Percentiles rank a stretch among this genome's conserved stretches.
Evolutionary conservation across 2,797 vertebrate species (phyloP).

Genomic region (Cygnus olor): DNA sequence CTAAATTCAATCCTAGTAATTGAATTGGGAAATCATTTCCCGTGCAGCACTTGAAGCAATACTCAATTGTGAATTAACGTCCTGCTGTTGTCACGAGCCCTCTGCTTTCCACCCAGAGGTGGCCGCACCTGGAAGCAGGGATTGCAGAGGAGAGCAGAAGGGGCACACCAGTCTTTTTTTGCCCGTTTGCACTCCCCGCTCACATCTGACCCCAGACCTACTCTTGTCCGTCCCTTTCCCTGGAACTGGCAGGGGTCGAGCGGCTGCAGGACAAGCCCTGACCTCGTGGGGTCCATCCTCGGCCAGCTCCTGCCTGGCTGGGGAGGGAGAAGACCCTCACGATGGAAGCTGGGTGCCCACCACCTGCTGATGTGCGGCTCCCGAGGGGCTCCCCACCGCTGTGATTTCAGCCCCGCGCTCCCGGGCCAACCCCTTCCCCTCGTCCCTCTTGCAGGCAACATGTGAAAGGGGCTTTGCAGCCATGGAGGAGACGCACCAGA

Average conservation of each 20-base stretch:
- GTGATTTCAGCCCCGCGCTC: accelerated
- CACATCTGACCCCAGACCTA: not conserved
- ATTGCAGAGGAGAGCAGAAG: not conserved
- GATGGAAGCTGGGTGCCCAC: not conserved
- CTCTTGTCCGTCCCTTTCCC: not conserved
- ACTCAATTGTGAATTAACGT: not conserved
- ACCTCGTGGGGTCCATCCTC: not conserved
- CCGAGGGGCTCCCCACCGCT: accelerated
- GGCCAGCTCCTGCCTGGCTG: not conserved
- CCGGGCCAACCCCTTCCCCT: not conserved
- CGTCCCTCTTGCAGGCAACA: constrained; percentile 84
- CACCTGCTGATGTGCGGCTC: accelerated
- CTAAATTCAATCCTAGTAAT: not conserved
- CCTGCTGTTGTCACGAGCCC: not conserved
- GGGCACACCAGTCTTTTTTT: not conserved
- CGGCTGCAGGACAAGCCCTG: not conserved
- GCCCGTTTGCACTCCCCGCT: not conserved
- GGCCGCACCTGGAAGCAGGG: not conserved
- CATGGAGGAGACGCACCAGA: constrained; percentile 98
- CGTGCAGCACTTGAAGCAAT: not conserved
- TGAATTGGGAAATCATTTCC: not conserved
- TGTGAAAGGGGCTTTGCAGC: constrained; percentile 96
- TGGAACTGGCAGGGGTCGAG: accelerated
- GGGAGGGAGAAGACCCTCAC: not conserved
- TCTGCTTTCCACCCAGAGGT: not conserved